Conservation (phyloP, 2,888 invertebrate genomes). For the Tanypteryx hageni region DNA sequence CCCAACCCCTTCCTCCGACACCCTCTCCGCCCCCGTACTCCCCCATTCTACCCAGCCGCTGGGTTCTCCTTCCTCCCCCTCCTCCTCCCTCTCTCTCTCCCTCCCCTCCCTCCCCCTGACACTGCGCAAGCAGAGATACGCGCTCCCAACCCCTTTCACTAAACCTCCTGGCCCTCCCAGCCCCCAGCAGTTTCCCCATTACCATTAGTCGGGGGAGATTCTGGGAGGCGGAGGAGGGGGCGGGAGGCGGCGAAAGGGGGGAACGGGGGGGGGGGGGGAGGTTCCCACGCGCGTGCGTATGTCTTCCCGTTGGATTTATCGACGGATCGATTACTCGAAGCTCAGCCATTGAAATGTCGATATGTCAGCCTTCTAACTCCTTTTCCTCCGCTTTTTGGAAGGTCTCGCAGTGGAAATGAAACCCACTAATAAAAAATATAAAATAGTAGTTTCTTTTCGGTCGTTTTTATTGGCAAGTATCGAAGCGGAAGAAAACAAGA, state of each 20-base stretch:
- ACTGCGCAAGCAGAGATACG: slow-evolving; percentile 46
- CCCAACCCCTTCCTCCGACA: not conserved
- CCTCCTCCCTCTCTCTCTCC: not conserved
- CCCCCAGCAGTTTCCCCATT: slow-evolving; percentile 32
- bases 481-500: too few species aligned
- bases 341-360: slow-evolving; percentile 61
- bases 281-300: slow-evolving; percentile 55
- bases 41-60: not conserved
- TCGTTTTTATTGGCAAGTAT: too few species aligned
- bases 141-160: not conserved
- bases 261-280: not conserved
- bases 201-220: slow-evolving; percentile 30
- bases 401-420: not conserved
- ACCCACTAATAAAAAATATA: not conserved
- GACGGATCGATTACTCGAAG: slow-evolving; percentile 56
- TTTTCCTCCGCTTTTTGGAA: slow-evolving; percentile 4
- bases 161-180: not conserved
- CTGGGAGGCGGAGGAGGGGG: not conserved
- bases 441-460: too few species aligned
- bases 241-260: not conserved
- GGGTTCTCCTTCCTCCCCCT: not conserved
- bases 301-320: slow-evolving; percentile 57
- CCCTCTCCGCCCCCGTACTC: not conserved
- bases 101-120: not conserved
- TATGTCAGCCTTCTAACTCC: slow-evolving; percentile 49